phyloP scores from a whole-genome alignment of 1,140 invertebrate genomes.

The Metopolophium dirhodum region DNA sequence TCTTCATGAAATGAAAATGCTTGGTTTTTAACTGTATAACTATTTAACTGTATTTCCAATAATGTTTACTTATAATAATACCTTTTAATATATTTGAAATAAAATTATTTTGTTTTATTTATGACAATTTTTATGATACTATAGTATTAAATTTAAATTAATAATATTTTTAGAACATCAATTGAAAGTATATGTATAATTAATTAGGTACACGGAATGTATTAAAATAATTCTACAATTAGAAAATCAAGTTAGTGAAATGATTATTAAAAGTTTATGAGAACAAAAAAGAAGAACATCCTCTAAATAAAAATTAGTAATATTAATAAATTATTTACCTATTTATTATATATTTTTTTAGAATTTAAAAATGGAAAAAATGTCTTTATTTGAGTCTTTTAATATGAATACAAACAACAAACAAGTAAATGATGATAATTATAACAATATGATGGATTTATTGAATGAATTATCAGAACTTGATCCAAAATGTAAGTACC shows the following conservation, averaged over 20 bases:
- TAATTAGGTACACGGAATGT: too few relatives aligned
- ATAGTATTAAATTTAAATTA: too few relatives aligned
- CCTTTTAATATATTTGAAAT: too few relatives aligned
- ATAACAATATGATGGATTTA: not conserved
- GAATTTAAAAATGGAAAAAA: slow-evolving; percentile 33
- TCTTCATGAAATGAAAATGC: too few relatives aligned
- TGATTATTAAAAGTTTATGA: not conserved
- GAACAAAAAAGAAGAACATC: not conserved
- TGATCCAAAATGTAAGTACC: slow-evolving; percentile 38
- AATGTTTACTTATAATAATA: too few relatives aligned
- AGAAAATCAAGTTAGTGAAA: not conserved
- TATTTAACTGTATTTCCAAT: too few relatives aligned
- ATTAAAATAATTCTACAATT: not conserved
- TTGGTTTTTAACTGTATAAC: too few relatives aligned
- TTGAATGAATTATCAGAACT: slow-evolving; percentile 34
- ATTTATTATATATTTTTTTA: not conserved
- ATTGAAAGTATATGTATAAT: too few relatives aligned
- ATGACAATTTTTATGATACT: too few relatives aligned
- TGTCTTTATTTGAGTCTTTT: not conserved
- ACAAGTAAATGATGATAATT: not conserved
- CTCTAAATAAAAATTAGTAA: not conserved
- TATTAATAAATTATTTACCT: not conserved
- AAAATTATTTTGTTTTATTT: too few relatives aligned
- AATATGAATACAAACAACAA: not conserved
- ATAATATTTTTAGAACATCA: too few relatives aligned